Evolutionary conservation across 2,888 invertebrate species (phyloP), one percentile per base, ranked within the genome.

Genomic region (Vanessa cardui): DNA sequence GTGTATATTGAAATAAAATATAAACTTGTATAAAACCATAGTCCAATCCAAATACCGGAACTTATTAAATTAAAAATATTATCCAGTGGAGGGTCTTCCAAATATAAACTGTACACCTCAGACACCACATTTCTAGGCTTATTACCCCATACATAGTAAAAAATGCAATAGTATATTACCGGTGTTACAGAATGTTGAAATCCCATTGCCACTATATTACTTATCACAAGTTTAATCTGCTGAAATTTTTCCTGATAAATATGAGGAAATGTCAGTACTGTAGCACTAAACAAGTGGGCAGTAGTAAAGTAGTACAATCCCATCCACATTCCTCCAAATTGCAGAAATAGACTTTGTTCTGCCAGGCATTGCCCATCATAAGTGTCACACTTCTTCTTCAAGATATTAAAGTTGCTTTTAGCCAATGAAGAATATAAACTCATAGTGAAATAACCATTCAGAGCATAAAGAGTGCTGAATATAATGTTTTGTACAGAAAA

Each of bases 1-100:
- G 95, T 93, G 77, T 95, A 94, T 84, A 96, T 94, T 58, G 95
- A 96, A 71, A 96, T 92, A 65, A 95, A 92, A 76, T 96, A 96
- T 68, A 96, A 90, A 47, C 95, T 93, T 8, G 95, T 93, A 73
- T 96, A 95, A 58, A 96, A 87, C 96, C 96, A 96, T 3, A 94
- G 87, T 58, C 95, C 95, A 72, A 96, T 89, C 76, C 95, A 85
- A 75, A 96, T 84, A 15, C 92, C 87, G 39, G 93, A 83, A 46
- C 84, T 83, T 9, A 94, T 69, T 39, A 94, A 76, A 73, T 91
- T 92, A 6, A 92, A 76, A 45, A 94, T 73, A 70, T 88, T 90
- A 75, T 93, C 92, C 54, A 94, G 78, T 12, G 93, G 90, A 62
- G 92, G 87, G 66, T 91, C 90, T 80, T 94, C 94, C 26, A 94